phyloP scores from a whole-genome alignment of 2,113 vertebrate species.

The Synchiropus splendidus region DNA sequence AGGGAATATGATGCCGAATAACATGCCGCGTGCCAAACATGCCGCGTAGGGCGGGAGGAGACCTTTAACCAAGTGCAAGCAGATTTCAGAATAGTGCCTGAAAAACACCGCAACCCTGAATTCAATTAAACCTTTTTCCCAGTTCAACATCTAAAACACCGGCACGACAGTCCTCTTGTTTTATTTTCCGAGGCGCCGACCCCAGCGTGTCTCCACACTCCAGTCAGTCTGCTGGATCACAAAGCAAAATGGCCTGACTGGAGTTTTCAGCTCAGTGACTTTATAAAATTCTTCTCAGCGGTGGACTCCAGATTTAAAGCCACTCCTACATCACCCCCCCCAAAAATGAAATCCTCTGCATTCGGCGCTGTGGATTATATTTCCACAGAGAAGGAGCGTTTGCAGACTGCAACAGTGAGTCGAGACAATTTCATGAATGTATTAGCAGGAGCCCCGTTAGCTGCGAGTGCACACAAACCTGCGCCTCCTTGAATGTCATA shows the following conservation, averaged over 20 bases:
- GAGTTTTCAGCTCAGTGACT: conserved; percentile 29
- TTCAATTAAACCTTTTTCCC: too few relatives aligned
- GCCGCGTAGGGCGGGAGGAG: too few relatives aligned
- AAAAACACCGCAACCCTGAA: too few relatives aligned
- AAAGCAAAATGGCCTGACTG: conserved; percentile 5
- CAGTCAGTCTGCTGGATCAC: conserved; percentile 13
- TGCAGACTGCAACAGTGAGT: conserved; percentile 25
- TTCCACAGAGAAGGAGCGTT: conserved; percentile 27
- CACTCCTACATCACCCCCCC: conserved; percentile 21
- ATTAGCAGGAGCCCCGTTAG: conserved; percentile 23
- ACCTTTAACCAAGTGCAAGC: too few relatives aligned
- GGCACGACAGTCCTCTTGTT: too few relatives aligned
- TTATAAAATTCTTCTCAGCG: conserved; percentile 20
- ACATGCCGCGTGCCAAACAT: too few relatives aligned
- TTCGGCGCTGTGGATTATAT: conserved; percentile 42
- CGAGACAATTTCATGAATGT: conserved; percentile 37
- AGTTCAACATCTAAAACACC: too few relatives aligned
- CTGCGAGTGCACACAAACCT: conserved; percentile 15
- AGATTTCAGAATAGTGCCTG: too few relatives aligned
- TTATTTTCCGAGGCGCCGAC: too few relatives aligned
- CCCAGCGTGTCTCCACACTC: conserved; percentile 5
- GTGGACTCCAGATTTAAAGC: too few relatives aligned
- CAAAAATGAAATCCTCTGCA: conserved; percentile 21
- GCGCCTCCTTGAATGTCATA: conserved; percentile 5
- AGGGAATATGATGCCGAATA: too few relatives aligned